These are phyloP conservation scores for Butorides virescens DNA, from an alignment of 2,113 vertebrate species.

Conservation along the genomic window DNA sequence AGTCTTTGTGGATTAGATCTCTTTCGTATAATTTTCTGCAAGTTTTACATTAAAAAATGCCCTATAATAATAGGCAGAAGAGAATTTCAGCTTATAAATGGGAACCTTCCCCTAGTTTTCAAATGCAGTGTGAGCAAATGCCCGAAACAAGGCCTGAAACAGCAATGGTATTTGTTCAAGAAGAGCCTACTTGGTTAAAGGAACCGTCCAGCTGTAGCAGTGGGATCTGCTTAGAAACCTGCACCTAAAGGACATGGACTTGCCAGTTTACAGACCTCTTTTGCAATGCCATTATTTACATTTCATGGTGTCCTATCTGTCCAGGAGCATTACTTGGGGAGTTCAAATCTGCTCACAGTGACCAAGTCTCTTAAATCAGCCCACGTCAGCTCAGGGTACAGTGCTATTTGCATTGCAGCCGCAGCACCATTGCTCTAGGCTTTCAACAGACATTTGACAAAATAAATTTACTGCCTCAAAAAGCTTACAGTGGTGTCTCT, in stretches of 20 bases:
- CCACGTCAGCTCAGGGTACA: neutral
- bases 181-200: neutral
- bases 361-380: neutral
- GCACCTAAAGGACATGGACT: neutral
- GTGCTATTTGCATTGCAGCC: neutral
- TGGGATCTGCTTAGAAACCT: neutral
- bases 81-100: neutral
- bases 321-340: neutral
- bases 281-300: neutral
- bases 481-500: neutral
- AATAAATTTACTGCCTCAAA: neutral
- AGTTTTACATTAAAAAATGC: neutral
- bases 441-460: neutral
- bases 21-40: neutral
- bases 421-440: neutral
- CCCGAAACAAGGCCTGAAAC: neutral
- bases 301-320: neutral
- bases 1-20: neutral
- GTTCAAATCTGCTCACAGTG: neutral
- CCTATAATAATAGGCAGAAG: neutral
- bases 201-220: neutral
- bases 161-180: neutral
- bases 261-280: neutral
- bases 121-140: neutral
- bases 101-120: neutral